Conservation (phyloP, 2,113 vertebrate species). For the Carettochelys insculpta region DNA sequence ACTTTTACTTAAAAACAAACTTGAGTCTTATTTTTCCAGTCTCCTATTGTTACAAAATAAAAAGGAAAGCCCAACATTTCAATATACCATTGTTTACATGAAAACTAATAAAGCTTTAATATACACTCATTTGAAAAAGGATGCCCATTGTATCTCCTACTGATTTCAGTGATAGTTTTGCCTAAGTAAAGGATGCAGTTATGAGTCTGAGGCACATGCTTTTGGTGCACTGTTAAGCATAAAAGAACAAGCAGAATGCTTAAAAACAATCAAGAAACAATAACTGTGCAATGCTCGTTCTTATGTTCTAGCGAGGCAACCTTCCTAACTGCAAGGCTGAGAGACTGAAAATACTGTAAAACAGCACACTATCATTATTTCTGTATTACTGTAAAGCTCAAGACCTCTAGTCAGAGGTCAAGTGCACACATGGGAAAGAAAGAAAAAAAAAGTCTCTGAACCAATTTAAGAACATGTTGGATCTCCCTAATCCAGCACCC, state of each 20-base stretch:
- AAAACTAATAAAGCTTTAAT: neutral
- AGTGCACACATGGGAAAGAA: too few species aligned
- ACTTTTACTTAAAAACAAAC: neutral
- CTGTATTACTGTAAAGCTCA: neutral
- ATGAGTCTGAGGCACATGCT: neutral
- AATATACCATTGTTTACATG: neutral
- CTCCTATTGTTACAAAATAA: neutral
- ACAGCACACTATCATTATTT: neutral
- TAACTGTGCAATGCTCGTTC: too few species aligned
- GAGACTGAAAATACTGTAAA: neutral
- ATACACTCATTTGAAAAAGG: neutral
- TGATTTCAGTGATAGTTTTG: neutral
- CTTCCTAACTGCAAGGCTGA: neutral
- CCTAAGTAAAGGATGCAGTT: neutral
- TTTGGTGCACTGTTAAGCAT: neutral
- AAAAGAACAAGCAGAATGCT: neutral
- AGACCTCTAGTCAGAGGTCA: neutral
- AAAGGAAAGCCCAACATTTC: neutral
- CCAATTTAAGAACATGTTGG: neutral
- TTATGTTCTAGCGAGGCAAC: neutral
- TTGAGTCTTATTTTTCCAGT: neutral
- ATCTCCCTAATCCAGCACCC: too few species aligned
- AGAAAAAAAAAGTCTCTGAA: neutral
- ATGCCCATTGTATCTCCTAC: neutral
- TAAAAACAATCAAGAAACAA: neutral